These are phyloP conservation scores for Dunckerocampus dactyliophorus DNA, from an alignment of 2,113 vertebrate species.

Conservation along the genomic window DNA sequence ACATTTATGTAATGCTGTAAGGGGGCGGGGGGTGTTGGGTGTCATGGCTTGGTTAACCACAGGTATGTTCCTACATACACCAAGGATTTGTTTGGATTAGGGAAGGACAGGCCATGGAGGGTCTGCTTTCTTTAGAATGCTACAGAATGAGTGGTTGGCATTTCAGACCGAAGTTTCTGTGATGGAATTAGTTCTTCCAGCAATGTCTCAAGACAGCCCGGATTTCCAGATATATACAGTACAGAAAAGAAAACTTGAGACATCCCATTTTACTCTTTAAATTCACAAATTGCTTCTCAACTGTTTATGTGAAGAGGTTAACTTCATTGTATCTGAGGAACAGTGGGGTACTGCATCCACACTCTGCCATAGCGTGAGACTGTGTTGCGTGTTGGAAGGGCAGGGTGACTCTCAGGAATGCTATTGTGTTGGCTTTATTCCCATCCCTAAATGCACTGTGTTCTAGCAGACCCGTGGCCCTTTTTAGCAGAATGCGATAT, in stretches of 20 bases:
- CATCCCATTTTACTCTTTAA: too few species aligned
- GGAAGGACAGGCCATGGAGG: constrained; percentile 27
- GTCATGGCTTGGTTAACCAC: constrained; percentile 63
- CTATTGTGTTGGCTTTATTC: constrained; percentile 72
- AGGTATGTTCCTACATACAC: constrained; percentile 58
- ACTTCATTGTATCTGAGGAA: constrained; percentile 35
- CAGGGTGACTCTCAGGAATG: constrained; percentile 78
- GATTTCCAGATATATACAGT: too few species aligned
- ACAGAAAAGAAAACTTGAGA: neutral
- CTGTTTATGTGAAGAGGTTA: constrained; percentile 32
- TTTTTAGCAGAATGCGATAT: constrained; percentile 92
- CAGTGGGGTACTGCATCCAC: constrained; percentile 52
- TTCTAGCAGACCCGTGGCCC: constrained; percentile 79
- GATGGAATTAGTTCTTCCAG: neutral
- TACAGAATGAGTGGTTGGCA: constrained; percentile 48
- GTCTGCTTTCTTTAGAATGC: constrained; percentile 50
- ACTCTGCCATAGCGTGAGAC: constrained; percentile 69
- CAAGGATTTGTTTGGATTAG: constrained; percentile 52
- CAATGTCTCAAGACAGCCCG: neutral
- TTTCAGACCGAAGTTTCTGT: constrained; percentile 26
- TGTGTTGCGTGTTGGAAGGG: constrained; percentile 58
- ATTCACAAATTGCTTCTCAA: constrained; percentile 20
- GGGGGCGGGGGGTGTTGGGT: constrained; percentile 18
- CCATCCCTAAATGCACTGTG: constrained; percentile 70
- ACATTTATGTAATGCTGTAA: constrained; percentile 55